Evolutionary conservation across 2,888 invertebrate species (phyloP), one percentile per base, ranked within the genome.

Genomic region (Apoderus coryli): DNA sequence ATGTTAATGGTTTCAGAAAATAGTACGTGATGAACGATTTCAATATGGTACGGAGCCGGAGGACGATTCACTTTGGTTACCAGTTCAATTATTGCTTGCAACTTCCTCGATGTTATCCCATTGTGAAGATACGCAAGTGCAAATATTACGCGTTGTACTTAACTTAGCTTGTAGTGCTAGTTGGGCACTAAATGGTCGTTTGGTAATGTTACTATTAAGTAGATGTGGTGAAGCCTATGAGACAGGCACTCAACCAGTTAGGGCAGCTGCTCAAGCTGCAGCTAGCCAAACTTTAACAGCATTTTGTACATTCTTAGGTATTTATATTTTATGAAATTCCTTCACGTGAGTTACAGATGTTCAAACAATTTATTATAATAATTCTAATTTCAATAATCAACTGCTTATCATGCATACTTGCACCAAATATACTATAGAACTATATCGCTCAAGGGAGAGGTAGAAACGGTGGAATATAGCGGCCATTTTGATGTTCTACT

Each of bases 41-140:
- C 88, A 89, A 53, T 75, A 86, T 10, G 82, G 84, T 13, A 72
- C 81, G 40, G 90, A 90, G 53, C 82, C 84, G 1, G 89, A 90
- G 59, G 84, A 86, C 53, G 89, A 90, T 59, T 86, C 86, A 1
- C 64, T 85, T 25, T 90, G 90, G 89, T 65, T 92, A 50, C 89
- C 92, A 4, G 81, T 88, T 2, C 93, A 93, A 58, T 66, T 93
- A 33, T 64, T 93, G 19, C 75, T 81, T 41, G 77, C 89, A 2
- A 82, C 92, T 31, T 74, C 80, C 12, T 77, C 78, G 1, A 75
- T 84, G 49, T 69, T 77, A 46, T 69, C 75, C 41, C 74, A 85
- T 49, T 63, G 81, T 32, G 89, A 90, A 48, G 90, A 93, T 42
- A 80, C 84, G 1, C 89, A 92, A 47, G 19, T 19, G n/a, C 19